Percentiles rank a stretch among this genome's conserved stretches.
Conservation (phyloP, 2,888 invertebrate genomes). For the Epirrhoe tristata region DNA sequence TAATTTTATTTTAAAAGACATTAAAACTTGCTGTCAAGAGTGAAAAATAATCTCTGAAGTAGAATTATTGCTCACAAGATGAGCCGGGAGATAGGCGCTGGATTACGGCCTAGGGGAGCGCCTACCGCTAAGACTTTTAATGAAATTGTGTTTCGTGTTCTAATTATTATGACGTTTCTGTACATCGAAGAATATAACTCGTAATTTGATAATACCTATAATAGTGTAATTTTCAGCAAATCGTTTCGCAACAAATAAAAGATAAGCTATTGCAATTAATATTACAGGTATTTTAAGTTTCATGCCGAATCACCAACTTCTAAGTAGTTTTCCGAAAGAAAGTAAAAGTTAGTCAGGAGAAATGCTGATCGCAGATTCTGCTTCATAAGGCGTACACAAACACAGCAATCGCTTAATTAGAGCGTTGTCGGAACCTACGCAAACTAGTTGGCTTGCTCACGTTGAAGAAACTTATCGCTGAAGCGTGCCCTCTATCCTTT, state of each 20-base stretch:
- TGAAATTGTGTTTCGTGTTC: constrained; percentile 31
- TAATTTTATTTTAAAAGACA: constrained; percentile 80
- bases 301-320: background rate
- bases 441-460: constrained; percentile 68
- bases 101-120: constrained; percentile 53
- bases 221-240: background rate
- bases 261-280: too few species aligned
- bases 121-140: constrained; percentile 34
- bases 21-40: constrained; percentile 80
- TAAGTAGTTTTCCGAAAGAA: background rate
- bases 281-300: background rate
- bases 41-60: constrained; percentile 79
- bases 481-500: constrained; percentile 78
- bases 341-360: constrained; percentile 9
- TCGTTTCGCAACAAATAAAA: background rate
- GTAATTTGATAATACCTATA: background rate
- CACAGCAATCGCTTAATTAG: constrained; percentile 70
- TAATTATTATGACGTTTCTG: constrained; percentile 13
- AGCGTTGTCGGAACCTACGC: constrained; percentile 65
- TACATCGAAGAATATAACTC: too few species aligned
- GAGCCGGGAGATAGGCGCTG: constrained; percentile 72
- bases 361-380: constrained; percentile 11
- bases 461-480: constrained; percentile 74
- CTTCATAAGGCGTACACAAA: constrained; percentile 15
- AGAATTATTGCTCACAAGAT: constrained; percentile 80